Evolutionary conservation across 2,888 invertebrate species (phyloP).

Genomic region (Automeris io): DNA sequence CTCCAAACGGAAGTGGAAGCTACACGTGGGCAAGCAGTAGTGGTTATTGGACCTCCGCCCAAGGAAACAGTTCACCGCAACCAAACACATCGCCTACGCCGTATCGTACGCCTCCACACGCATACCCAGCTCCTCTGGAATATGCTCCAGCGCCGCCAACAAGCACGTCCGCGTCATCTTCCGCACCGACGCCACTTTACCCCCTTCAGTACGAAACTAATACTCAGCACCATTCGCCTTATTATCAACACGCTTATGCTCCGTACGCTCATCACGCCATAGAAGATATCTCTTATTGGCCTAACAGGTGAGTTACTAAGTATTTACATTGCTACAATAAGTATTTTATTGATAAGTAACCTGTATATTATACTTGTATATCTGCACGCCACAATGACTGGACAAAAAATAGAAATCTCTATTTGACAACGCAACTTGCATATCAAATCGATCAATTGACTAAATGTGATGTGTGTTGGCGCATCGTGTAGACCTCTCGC

Average conservation of each 20-base stretch:
- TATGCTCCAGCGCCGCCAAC: constrained; percentile 54
- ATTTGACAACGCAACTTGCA: too few species aligned
- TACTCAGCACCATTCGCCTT: constrained; percentile 62
- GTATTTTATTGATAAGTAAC: too few species aligned
- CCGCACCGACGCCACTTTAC: constrained; percentile 57
- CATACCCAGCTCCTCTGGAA: constrained; percentile 61
- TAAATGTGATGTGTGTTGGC: too few species aligned
- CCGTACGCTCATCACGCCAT: constrained; percentile 69
- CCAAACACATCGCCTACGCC: constrained; percentile 58
- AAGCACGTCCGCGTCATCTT: constrained; percentile 40
- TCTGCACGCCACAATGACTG: too few species aligned
- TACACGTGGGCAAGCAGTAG: constrained; percentile 64
- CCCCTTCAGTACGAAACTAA: constrained; percentile 63
- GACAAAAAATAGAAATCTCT: too few species aligned
- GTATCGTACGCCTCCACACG: constrained; percentile 66
- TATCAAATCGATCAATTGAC: too few species aligned
- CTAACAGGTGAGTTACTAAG: constrained; percentile 45
- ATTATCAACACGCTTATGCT: constrained; percentile 68
- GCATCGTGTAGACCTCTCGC: too few species aligned
- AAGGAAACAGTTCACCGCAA: constrained; percentile 59
- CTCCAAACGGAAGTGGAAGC: constrained; percentile 50
- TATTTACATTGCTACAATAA: neutral
- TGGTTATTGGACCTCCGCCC: constrained; percentile 59
- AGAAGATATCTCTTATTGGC: constrained; percentile 71
- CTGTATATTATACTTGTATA: too few species aligned